Percentiles rank a stretch among this genome's conserved stretches.
These are phyloP conservation scores for Spilosoma lubricipeda DNA, from an alignment of 2,888 invertebrate species.

Conservation along the genomic window DNA sequence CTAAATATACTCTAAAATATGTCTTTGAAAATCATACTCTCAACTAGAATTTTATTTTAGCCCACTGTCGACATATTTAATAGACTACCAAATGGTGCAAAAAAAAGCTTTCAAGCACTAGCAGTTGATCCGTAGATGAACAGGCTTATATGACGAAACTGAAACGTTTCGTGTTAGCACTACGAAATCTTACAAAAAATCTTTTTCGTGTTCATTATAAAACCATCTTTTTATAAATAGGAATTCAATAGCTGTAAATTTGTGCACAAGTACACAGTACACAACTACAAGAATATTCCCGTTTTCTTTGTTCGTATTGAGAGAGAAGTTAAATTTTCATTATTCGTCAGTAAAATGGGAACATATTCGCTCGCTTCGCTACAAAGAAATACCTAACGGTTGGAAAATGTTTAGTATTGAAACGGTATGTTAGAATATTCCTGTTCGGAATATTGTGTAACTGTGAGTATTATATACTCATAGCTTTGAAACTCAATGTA, in stretches of 20 bases:
- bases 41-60: too few relatives aligned
- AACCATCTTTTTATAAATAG: neutral
- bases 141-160: neutral
- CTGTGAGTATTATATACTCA: neutral
- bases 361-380: neutral
- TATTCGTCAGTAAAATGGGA: neutral
- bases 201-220: neutral
- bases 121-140: neutral
- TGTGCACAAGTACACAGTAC: neutral
- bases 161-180: neutral
- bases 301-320: neutral
- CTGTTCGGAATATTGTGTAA: neutral
- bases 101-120: neutral
- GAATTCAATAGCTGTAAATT: neutral
- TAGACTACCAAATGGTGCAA: neutral
- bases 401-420: neutral
- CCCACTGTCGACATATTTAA: too few relatives aligned
- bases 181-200: neutral
- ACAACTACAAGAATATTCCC: neutral
- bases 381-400: neutral
- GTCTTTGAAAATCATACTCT: too few relatives aligned
- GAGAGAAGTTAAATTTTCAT: slow-evolving; percentile 1
- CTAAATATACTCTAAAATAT: too few relatives aligned
- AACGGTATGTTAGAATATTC: neutral
- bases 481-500: neutral